Evolutionary conservation across 1,140 invertebrate species (phyloP).

Genomic region (Anoplophora glabripennis): DNA sequence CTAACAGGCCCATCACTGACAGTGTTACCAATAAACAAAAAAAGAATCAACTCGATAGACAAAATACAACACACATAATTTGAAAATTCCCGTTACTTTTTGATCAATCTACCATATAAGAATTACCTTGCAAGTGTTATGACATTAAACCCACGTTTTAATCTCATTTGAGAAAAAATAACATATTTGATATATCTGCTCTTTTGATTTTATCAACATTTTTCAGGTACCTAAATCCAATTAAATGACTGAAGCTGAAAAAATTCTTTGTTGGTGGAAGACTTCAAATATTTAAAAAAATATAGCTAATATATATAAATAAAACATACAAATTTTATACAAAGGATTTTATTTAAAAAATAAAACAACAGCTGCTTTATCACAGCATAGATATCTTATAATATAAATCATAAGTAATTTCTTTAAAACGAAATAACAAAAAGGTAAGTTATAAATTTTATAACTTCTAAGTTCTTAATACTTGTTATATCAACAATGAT

Average conservation of each 20-base stretch:
- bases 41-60: too few species aligned
- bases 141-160: too few species aligned
- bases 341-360: slow-evolving; percentile 21
- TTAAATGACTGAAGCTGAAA: background rate
- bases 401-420: slow-evolving; percentile 9
- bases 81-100: too few species aligned
- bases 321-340: background rate
- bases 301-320: slow-evolving; percentile 2
- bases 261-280: background rate
- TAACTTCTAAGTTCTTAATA: slow-evolving; percentile 15
- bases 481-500: slow-evolving; percentile 14
- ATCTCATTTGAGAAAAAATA: too few species aligned
- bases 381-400: slow-evolving; percentile 13
- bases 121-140: too few species aligned
- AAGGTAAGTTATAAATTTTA: slow-evolving; percentile 10
- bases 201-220: too few species aligned
- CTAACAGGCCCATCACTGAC: too few species aligned
- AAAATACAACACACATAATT: too few species aligned
- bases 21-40: too few species aligned
- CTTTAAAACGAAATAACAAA: slow-evolving; percentile 6
- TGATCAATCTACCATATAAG: too few species aligned
- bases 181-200: too few species aligned
- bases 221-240: slow-evolving; percentile 1
- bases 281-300: background rate
- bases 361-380: slow-evolving; percentile 24